These are phyloP conservation scores for Oriolus oriolus DNA, from an alignment of 2,113 vertebrate genomes.

Conservation along the genomic window DNA sequence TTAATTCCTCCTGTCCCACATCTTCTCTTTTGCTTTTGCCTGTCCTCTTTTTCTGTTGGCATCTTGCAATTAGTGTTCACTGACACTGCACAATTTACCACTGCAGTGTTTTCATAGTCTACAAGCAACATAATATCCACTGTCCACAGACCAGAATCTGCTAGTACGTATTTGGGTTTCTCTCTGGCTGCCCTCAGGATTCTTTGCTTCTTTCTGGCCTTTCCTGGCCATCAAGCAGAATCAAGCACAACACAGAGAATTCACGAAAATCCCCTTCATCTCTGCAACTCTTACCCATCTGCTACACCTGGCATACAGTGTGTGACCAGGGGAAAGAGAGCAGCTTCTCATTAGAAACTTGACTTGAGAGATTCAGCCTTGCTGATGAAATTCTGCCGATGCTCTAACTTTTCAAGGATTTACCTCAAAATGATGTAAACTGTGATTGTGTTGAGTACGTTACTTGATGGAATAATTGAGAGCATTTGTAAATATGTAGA, in stretches of 20 bases:
- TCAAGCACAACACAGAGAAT: neutral
- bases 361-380: neutral
- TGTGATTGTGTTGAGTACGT: constrained; percentile 31
- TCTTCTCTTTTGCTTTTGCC: neutral
- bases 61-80: neutral
- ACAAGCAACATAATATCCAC: neutral
- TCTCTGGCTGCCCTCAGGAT: neutral
- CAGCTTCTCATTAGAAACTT: neutral
- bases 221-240: neutral
- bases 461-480: constrained; percentile 29
- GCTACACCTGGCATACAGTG: neutral
- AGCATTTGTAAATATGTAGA: constrained; percentile 57
- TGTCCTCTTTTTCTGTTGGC: neutral
- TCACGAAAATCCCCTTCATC: neutral
- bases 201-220: neutral
- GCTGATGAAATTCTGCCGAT: neutral
- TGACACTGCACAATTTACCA: neutral
- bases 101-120: neutral
- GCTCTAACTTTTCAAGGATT: constrained; percentile 18
- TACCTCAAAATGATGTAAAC: constrained; percentile 53
- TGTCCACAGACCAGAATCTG: neutral
- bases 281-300: neutral
- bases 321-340: neutral
- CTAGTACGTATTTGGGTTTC: neutral
- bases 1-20: neutral